phyloP scores from a whole-genome alignment of 2,888 invertebrate species.

The Zygothrica quintamaculata region DNA sequence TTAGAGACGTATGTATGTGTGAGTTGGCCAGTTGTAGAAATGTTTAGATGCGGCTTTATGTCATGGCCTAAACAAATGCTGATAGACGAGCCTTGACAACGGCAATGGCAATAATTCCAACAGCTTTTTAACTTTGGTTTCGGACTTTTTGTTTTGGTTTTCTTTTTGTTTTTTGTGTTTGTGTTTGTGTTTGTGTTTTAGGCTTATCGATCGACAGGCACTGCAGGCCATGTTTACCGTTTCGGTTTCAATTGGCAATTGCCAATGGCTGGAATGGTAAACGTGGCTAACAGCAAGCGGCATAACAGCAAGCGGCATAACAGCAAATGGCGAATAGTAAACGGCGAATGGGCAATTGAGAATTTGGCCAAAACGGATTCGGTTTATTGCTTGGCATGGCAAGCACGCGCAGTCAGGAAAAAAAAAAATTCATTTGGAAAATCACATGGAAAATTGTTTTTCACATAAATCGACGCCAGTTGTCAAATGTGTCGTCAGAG shows the following conservation, averaged over 20 bases:
- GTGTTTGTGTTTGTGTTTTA: slow-evolving; percentile 9
- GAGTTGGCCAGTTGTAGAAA: slow-evolving; percentile 1
- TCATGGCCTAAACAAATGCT: slow-evolving; percentile 38
- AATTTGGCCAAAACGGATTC: slow-evolving; percentile 29
- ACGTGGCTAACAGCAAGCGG: slow-evolving; percentile 22
- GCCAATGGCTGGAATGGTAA: slow-evolving; percentile 20
- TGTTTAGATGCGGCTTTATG: slow-evolving; percentile 7
- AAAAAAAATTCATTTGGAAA: slow-evolving; percentile 29
- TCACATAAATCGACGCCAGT: slow-evolving; percentile 66
- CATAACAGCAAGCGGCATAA: slow-evolving; percentile 15
- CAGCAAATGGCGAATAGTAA: slow-evolving; percentile 23
- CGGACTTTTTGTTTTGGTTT: slow-evolving; percentile 14
- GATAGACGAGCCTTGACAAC: slow-evolving; percentile 58
- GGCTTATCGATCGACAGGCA: slow-evolving; percentile 33
- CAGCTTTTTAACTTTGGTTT: slow-evolving; percentile 1
- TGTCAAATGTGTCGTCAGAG: slow-evolving; percentile 59
- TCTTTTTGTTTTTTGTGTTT: too few relatives aligned
- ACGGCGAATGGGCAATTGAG: slow-evolving; percentile 19
- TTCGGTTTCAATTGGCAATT: slow-evolving; percentile 52
- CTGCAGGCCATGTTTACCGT: slow-evolving; percentile 57
- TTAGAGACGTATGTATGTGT: slow-evolving; percentile 4
- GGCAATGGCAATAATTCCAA: slow-evolving; percentile 4
- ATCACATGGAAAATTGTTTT: slow-evolving; percentile 44
- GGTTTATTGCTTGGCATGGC: slow-evolving; percentile 37
- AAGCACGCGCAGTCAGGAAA: slow-evolving; percentile 49